Evolutionary conservation across 2,113 vertebrate genomes (phyloP), one percentile per base, ranked within the genome.

Genomic region (Cebus imitator): DNA sequence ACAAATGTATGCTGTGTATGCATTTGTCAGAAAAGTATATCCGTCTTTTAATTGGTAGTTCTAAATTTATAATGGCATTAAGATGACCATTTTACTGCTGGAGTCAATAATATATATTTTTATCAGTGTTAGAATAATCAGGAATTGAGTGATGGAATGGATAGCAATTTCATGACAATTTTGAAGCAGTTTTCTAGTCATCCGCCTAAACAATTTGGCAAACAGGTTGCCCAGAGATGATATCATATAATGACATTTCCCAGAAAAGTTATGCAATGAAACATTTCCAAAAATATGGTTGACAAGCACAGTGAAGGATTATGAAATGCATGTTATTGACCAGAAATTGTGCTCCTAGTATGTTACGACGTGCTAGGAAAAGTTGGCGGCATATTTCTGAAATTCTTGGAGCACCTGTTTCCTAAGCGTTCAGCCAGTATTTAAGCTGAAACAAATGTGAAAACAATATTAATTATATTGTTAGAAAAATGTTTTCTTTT

Each of bases 191-290:
- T 96, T 94, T 95, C 82, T 72, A 78, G 90, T 89, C 80, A 73
- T 85, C 83, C 66, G 18, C 87, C 79, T 96, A 85, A 92, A 68
- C 80, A 95, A 0, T 96, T 96, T 97, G 88, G 93, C 90, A 87
- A 35, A 87, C 30, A 96, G 91, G 66, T 94, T 97, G 72, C 58
- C 90, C 76, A 92, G 76, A 93, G 37, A 93, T 97, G 96, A 95
- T 94, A 96, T 88, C 95, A 97, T 79, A 52, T 55, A 94, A 96
- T 97, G 90, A 90, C 72, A 95, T 97, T 98, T 97, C 90, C 87
- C 93, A 97, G 97, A 97, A 97, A 95, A 97, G 95, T 85, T 64
- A 72, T 81, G 17, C 95, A 81, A 58, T 88, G 94, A 95, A 96
- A 68, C 37, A 14, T 95, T 97, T 97, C 89, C 78, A 95, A 95